Evolutionary conservation across 2,113 vertebrate genomes (phyloP).

Genomic region (Catharus fuscescens): DNA sequence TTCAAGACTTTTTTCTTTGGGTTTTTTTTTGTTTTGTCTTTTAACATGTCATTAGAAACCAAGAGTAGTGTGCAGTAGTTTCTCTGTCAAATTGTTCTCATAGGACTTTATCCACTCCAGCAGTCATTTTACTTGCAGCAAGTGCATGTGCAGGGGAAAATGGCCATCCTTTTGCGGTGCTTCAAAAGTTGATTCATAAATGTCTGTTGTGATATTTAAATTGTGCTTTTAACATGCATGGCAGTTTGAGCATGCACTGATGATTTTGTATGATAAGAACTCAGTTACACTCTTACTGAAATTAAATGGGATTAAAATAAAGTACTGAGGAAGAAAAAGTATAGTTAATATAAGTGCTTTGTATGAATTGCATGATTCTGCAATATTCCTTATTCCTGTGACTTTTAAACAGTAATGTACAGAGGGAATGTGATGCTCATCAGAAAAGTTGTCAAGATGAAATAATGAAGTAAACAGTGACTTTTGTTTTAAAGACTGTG

Average conservation of each 20-base stretch:
- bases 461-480: background rate
- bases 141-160: background rate
- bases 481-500: background rate
- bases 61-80: background rate
- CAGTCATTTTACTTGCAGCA: background rate
- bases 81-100: background rate
- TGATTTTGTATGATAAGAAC: constrained; percentile 32
- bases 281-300: constrained; percentile 10
- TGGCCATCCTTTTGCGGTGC: background rate
- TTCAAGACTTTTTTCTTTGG: background rate
- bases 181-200: background rate
- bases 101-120: background rate
- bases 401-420: background rate
- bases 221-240: constrained; percentile 37
- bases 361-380: constrained; percentile 44
- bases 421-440: background rate
- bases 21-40: background rate
- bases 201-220: constrained; percentile 24
- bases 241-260: constrained; percentile 35
- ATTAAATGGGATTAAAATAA: constrained; percentile 41
- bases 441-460: background rate
- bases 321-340: constrained; percentile 34
- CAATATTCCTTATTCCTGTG: background rate
- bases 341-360: constrained; percentile 24
- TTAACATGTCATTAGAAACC: background rate